phyloP scores from a whole-genome alignment of 1,140 invertebrate species.

The Diorhabda elongata region DNA sequence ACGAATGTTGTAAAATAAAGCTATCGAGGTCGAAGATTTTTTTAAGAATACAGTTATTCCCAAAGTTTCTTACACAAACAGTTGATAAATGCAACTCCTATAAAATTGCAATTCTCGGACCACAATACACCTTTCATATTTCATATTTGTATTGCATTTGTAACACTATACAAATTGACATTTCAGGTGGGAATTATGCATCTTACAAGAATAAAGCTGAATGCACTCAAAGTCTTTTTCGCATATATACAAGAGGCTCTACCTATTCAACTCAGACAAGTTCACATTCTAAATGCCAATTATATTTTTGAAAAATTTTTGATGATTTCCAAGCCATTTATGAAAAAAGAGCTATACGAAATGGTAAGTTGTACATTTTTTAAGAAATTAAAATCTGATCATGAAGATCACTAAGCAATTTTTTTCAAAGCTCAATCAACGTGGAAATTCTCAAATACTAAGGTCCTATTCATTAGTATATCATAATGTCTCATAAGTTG shows the following conservation, averaged over 20 bases:
- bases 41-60: too few relatives aligned
- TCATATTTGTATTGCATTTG: neutral
- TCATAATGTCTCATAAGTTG: neutral
- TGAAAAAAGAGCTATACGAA: constrained; percentile 60
- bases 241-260: constrained; percentile 55
- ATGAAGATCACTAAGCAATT: too few relatives aligned
- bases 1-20: too few relatives aligned
- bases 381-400: neutral
- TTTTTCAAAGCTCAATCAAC: neutral
- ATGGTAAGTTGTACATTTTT: constrained; percentile 49
- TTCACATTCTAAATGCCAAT: constrained; percentile 62
- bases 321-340: constrained; percentile 58
- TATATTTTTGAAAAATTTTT: constrained; percentile 62
- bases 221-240: constrained; percentile 47
- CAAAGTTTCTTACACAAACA: neutral
- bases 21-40: too few relatives aligned
- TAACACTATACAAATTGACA: neutral
- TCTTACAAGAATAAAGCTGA: constrained; percentile 52
- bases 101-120: constrained; percentile 1
- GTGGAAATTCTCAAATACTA: neutral
- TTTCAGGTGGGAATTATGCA: constrained; percentile 51
- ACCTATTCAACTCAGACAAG: constrained; percentile 57
- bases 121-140: neutral
- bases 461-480: neutral
- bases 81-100: neutral